phyloP scores from a whole-genome alignment of 1,140 invertebrate species.

The Bathynomus jamesi region DNA sequence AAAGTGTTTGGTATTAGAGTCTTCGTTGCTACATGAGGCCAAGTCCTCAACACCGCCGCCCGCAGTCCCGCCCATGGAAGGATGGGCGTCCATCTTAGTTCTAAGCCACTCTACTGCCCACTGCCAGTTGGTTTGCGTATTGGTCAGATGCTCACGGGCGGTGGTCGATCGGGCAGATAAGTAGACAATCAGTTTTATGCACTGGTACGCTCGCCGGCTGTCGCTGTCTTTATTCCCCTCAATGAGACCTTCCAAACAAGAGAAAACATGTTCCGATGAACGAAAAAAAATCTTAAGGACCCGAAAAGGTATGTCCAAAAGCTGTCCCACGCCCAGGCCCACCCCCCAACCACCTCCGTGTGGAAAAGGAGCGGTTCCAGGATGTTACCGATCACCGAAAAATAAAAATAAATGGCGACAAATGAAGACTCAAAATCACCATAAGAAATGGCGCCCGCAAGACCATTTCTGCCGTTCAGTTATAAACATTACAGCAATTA shows the following conservation, averaged over 20 bases:
- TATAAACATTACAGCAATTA: too few species aligned
- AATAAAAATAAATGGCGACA: too few species aligned
- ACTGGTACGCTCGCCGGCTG: constrained; percentile 47
- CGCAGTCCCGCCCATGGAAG: constrained; percentile 38
- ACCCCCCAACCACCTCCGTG: too few species aligned
- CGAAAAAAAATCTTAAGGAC: too few species aligned
- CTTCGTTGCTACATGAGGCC: constrained; percentile 44
- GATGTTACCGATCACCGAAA: too few species aligned
- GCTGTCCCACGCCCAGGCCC: too few species aligned
- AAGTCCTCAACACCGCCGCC: constrained; percentile 16
- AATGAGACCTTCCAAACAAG: constrained; percentile 14
- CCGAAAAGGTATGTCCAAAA: too few species aligned
- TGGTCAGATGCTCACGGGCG: constrained; percentile 46
- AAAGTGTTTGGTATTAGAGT: constrained; percentile 48
- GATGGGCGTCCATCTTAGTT: constrained; percentile 46
- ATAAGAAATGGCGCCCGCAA: too few species aligned
- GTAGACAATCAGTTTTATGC: constrained; percentile 48
- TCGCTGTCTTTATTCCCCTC: constrained; percentile 43
- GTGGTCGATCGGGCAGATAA: constrained; percentile 42
- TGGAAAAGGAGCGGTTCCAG: too few species aligned
- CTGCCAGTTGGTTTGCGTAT: constrained; percentile 47
- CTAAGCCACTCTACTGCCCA: constrained; percentile 51
- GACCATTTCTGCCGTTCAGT: too few species aligned
- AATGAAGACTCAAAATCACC: too few species aligned
- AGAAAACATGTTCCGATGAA: too few species aligned